Base-by-base conservation (phyloP, 2,797 vertebrate species). In the Zonotrichia albicollis region DNA sequence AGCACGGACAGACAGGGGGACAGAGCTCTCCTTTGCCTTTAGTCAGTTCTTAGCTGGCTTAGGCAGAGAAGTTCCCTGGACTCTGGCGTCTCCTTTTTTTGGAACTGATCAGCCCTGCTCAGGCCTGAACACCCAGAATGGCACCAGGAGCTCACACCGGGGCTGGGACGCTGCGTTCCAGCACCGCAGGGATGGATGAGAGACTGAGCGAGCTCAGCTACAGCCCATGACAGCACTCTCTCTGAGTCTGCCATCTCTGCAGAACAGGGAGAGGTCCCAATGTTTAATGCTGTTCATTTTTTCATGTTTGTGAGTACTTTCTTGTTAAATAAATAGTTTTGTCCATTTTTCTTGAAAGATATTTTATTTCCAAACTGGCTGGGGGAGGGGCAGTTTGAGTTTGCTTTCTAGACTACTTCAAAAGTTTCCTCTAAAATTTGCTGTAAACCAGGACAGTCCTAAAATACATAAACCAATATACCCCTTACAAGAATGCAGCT, bases 101-200 rank as follows among this genome's bases (percentile, higher is more conserved):
- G 40, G 40, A 42, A 42, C 40, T 16, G 40, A 42, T 42, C 40
- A 42, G 40, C 40, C 40, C 34, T n/a, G 57, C 73, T n/a, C 36
- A 13, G 45, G 45, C 21, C 17, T 32, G 18, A 27, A 40, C 32
- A 19, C 22, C 21, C 72, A 50, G 34, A 27, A 26, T 5, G 4
- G 20, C 46, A 21, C 8, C 2, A 2, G 45, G 23, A 42, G 58
- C 36, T 51, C 36, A n/a, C 5, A 5, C 13, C 2, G 0, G 34
- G 46, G 21, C 22, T 1, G 3, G 29, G 27, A 26, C 0, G 3
- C 9, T 5, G 34, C 57, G 10, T 21, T 16, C 22, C 36, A 27
- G 46, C 2, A 0, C 42, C 8, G 2, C 4, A 51, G 23, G 25
- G 46, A 29, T 3, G 10, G 36, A 17, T 4, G 2, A n/a, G 36